Evolutionary conservation across 2,113 vertebrate species (phyloP), one percentile per base, ranked within the genome.

Genomic region (Brachyistius frenatus): DNA sequence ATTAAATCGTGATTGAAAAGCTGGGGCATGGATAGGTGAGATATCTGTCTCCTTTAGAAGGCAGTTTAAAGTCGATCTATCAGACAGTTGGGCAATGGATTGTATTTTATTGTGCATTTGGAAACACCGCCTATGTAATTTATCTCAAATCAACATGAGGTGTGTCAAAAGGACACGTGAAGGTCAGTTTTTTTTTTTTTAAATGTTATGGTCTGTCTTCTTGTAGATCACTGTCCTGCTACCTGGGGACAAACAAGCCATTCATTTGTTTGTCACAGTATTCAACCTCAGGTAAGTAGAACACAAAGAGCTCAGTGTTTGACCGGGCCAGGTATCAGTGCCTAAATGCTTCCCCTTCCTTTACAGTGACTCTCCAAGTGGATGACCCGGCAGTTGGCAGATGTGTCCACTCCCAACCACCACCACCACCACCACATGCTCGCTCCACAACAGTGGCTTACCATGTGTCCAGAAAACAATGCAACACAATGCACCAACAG

Each of bases 271-370:
- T 6, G 37, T 16, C 23, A 52, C 50, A 36, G 52, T 23, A 66
- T 23, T 79, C 49, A 53, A 32, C 49, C 56, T 3, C 58, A 73
- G 76, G 85, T 82, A 72, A 76, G 56, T n/a, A 49, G 39, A 60
- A 87, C 7, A 92, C 86, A 87, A 91, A 79, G 67, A 54, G 50
- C 30, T 68, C 71, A 73, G 66, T 90, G 87, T 86, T 70, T 80
- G 70, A 76, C 71, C 44, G 80, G 50, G 41, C 16, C 9, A 5
- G 36, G 41, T 55, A 39, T 47, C 10, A 57, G 50, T 46, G 54
- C 52, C 60, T 66, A 36, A 61, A 64, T 63, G 62, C 54, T 67
- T 71, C 35, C 55, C 37, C 66, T 80, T 61, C 58, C 54, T 46
- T 56, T 44, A 39, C 13, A 55, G 61, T 57, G 44, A 61, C 50